These are phyloP conservation scores for Eubasilissa regina DNA, from an alignment of 1,140 invertebrate genomes.

Conservation along the genomic window DNA sequence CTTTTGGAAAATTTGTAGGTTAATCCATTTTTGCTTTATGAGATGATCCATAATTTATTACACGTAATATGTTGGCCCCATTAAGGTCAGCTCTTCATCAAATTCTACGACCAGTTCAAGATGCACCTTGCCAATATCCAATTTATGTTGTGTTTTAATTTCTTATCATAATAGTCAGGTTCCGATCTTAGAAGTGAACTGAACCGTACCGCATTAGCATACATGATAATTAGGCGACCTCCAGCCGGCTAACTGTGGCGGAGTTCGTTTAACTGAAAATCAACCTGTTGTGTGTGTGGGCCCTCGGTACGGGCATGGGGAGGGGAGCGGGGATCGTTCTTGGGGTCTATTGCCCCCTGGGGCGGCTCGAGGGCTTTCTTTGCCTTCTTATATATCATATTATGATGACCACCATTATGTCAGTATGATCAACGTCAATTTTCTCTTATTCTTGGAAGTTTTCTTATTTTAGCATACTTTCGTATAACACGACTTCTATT, in stretches of 20 bases:
- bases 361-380: neutral
- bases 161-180: constrained; percentile 11
- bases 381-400: constrained; percentile 12
- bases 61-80: too few relatives aligned
- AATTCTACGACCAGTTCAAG: neutral
- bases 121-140: constrained; percentile 37
- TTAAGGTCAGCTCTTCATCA: constrained; percentile 2
- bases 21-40: too few relatives aligned
- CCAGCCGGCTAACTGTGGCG: constrained; percentile 31
- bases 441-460: too few relatives aligned
- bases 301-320: neutral
- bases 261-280: constrained; percentile 53
- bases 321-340: constrained; percentile 5
- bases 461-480: too few relatives aligned
- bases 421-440: too few relatives aligned
- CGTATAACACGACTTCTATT: too few relatives aligned
- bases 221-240: constrained; percentile 46
- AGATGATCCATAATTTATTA: too few relatives aligned
- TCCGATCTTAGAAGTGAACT: neutral
- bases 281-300: constrained; percentile 51
- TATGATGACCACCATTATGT: too few relatives aligned
- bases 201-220: constrained; percentile 44
- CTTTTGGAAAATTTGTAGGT: too few relatives aligned
- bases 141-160: constrained; percentile 15
- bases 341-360: neutral